Conservation (phyloP, 2,113 vertebrate species). For the Microcebus tavaratra region DNA sequence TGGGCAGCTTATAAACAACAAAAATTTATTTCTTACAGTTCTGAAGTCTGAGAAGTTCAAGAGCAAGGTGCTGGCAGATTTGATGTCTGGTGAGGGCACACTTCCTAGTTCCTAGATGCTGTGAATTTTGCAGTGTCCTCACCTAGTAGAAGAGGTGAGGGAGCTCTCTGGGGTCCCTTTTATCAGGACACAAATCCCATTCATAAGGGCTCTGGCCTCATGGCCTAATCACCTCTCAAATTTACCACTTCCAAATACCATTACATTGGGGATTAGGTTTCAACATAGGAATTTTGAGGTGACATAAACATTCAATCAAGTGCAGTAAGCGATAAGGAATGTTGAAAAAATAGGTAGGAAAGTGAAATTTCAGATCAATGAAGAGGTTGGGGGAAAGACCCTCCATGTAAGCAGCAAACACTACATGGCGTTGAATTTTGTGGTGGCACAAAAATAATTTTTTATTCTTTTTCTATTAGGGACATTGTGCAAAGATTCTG, state of each 20-base stretch:
- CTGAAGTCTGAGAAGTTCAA: neutral
- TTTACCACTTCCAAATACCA: neutral
- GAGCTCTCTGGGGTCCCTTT: neutral
- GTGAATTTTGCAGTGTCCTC: neutral
- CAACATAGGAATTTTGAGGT: neutral
- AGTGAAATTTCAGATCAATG: neutral
- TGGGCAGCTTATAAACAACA: neutral
- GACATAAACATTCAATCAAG: neutral
- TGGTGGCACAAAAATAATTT: neutral
- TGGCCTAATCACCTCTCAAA: neutral
- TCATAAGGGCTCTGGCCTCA: neutral
- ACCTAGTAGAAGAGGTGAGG: neutral
- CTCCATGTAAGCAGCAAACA: neutral
- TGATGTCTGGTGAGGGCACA: neutral
- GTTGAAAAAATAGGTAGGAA: neutral
- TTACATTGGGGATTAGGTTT: neutral
- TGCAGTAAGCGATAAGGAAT: neutral
- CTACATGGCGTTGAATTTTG: neutral
- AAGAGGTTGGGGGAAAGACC: neutral
- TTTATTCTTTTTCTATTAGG: neutral
- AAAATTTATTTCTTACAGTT: neutral
- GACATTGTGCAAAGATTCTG: neutral
- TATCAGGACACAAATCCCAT: neutral
- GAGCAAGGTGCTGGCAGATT: neutral
- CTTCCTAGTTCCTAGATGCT: neutral